phyloP scores from a whole-genome alignment of 2,888 invertebrate genomes.

The Plagodis pulveraria region DNA sequence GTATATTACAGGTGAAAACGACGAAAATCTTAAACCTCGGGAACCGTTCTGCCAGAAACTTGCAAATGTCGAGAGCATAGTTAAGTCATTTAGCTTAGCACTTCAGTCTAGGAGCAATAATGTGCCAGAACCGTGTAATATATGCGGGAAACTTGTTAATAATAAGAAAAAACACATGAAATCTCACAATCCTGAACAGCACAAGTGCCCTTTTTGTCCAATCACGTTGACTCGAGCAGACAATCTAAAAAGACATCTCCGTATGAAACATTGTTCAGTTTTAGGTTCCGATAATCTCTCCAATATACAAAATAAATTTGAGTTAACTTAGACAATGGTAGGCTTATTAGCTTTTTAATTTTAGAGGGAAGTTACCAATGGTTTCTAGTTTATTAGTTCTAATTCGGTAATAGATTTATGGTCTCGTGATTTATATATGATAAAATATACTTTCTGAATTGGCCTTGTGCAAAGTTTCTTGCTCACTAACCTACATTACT shows the following conservation, averaged over 20 bases:
- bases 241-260: conserved; percentile 88
- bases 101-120: conserved; percentile 42
- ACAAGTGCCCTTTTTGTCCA: conserved; percentile 86
- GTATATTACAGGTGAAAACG: conserved; percentile 80
- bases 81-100: conserved; percentile 68
- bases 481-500: conserved; percentile 27
- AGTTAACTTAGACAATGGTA: conserved; percentile 43
- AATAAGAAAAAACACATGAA: conserved; percentile 89
- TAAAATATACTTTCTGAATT: conserved; percentile 5
- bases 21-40: conserved; percentile 76
- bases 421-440: conserved; percentile 12
- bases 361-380: conserved; percentile 14
- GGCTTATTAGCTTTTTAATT: not conserved
- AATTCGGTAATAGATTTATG: conserved; percentile 9
- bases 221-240: conserved; percentile 87
- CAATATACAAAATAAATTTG: conserved; percentile 72
- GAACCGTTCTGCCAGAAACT: conserved; percentile 67
- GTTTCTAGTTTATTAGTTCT: conserved; percentile 7
- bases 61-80: conserved; percentile 69
- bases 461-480: conserved; percentile 18
- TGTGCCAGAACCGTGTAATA: conserved; percentile 83
- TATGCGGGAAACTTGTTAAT: conserved; percentile 87
- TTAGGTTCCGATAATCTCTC: conserved; percentile 67
- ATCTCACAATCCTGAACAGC: conserved; percentile 86
- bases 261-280: conserved; percentile 84